Evolutionary conservation across 2,888 invertebrate genomes (phyloP).

Genomic region (Apeira syringaria): DNA sequence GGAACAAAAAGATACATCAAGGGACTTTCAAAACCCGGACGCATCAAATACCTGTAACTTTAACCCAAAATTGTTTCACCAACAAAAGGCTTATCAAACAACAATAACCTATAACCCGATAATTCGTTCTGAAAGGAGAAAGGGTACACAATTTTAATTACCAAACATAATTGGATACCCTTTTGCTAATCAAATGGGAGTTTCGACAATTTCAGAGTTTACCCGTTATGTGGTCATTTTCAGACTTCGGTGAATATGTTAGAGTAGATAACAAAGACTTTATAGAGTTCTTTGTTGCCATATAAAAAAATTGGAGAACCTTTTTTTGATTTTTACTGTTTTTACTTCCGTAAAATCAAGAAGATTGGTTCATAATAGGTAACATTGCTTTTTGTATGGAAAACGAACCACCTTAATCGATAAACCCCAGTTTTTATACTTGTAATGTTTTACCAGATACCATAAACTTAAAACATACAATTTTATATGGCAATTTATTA

Average conservation of each 20-base stretch:
- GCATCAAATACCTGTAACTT: constrained; percentile 10
- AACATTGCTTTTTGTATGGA: too few species aligned
- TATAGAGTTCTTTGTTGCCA: too few species aligned
- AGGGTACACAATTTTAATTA: constrained; percentile 11
- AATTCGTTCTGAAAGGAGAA: constrained; percentile 1
- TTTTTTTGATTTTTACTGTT: too few species aligned
- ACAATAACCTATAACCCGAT: constrained; percentile 2
- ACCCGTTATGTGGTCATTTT: constrained; percentile 1
- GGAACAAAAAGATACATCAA: background rate
- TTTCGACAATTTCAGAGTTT: constrained; percentile 1
- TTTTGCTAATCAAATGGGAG: constrained; percentile 8
- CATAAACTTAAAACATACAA: too few species aligned
- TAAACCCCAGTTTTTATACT: too few species aligned
- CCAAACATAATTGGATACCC: constrained; percentile 10
- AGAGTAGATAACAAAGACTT: too few species aligned
- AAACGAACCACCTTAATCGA: too few species aligned
- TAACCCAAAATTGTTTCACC: constrained; percentile 4
- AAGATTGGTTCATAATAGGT: too few species aligned
- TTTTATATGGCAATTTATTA: too few species aligned
- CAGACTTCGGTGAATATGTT: background rate
- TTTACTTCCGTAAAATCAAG: too few species aligned
- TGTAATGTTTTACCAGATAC: too few species aligned
- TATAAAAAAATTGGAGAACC: too few species aligned
- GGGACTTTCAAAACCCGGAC: background rate
- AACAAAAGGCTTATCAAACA: constrained; percentile 10